Evolutionary conservation across 2,888 invertebrate species (phyloP), one percentile per base, ranked within the genome.

Genomic region (Drosophila falleni): DNA sequence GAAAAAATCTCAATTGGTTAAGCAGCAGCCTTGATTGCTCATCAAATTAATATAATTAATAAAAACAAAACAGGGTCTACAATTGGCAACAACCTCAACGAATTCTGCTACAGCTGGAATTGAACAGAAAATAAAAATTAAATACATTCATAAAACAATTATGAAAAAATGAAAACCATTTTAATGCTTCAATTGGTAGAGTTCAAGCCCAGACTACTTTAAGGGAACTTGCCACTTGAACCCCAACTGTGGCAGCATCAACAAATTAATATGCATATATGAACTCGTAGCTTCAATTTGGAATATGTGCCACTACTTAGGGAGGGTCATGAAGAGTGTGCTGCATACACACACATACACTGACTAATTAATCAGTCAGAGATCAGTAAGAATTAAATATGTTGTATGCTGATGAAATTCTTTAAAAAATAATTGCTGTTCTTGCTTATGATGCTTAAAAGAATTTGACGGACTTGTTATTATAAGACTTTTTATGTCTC

Each of bases 151-250:
- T 44, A 56, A 73, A 62, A 56, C 5, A n/a, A 39, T 54, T 53
- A 29, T 33, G 16, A 26, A 66, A 62, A 4, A 4, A 73, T 50
- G 63, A 74, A 72, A 70, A 78, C 78, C 72, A 83, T 78, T 87
- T 86, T 72, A 72, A 77, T 81, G 77, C 71, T n/a, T 89, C 87
- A 86, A 86, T 86, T 86, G 85, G 70, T 65, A 74, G 61, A 84
- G 89, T 86, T 86, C 86, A 76, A 63, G 80, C 62, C 70, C 59
- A 46, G 49, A 44, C 74, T 64, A 66, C 77, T 67, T 70, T 61
- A 69, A 71, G 66, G 83, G 70, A 86, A 83, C 77, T 66, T 37
- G 73, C 89, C 89, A 84, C 84, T 84, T 84, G 89, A 84, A 88
- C 87, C 67, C 56, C 74, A 11, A 19, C 63, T 23, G 16, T 11